Evolutionary conservation across 2,797 vertebrate species (phyloP).

Genomic region (Mormyrus hasselquistii): DNA sequence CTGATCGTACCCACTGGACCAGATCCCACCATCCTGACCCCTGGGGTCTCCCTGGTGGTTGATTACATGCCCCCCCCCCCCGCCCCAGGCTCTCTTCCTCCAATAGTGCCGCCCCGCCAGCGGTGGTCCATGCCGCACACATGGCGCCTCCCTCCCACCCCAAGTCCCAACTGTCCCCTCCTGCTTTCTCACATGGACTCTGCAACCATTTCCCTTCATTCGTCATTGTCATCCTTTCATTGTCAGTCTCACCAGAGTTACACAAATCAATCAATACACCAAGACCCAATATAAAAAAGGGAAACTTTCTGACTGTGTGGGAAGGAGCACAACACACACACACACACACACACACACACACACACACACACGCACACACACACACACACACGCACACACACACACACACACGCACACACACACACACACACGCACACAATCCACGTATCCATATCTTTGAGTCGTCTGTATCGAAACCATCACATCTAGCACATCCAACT

Average conservation of each 20-base stretch:
- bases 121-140: neutral
- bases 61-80: neutral
- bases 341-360: neutral
- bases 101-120: too few species aligned
- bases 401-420: neutral
- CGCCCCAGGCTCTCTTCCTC: neutral
- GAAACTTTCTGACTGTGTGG: neutral
- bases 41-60: neutral
- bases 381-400: neutral
- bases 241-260: neutral
- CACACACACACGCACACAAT: neutral
- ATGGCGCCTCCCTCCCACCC: neutral
- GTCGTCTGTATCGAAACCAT: neutral
- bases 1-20: neutral
- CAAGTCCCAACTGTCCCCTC: neutral
- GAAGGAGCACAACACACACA: neutral
- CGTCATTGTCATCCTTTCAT: conserved; percentile 9
- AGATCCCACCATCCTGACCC: neutral
- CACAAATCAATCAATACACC: neutral
- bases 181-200: neutral
- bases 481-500: neutral
- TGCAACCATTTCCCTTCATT: neutral
- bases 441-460: neutral
- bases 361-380: neutral
- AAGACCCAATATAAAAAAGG: neutral